phyloP scores from a whole-genome alignment of 64 coral and sea anemone genomes.

The Orbicella faveolata region DNA sequence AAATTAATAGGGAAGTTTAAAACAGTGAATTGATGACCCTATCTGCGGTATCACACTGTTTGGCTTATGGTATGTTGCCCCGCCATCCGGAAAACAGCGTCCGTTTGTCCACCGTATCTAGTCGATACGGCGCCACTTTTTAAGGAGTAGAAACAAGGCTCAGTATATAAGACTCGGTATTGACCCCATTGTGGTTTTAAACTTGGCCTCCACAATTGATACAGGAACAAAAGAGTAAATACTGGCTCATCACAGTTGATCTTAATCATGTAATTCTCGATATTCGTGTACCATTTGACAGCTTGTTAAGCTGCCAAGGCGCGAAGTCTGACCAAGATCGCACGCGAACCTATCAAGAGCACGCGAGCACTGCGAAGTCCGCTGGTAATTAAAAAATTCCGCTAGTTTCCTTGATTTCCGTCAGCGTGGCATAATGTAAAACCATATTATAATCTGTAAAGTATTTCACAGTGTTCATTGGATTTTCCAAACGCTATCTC shows the following conservation, averaged over 20 bases:
- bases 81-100: background rate
- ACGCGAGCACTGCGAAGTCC: background rate
- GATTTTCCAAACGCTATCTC: too few relatives aligned
- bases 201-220: background rate
- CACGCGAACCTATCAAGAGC: background rate
- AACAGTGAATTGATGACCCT: background rate
- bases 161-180: background rate
- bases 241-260: background rate
- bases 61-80: too few relatives aligned
- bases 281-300: background rate
- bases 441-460: background rate
- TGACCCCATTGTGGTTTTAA: background rate
- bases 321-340: constrained; percentile 6
- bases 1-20: constrained; percentile 1
- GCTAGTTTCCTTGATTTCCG: background rate
- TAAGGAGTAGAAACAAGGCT: background rate
- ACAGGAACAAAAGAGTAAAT: constrained; percentile 6
- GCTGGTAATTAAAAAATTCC: background rate
- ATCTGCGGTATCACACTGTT: background rate
- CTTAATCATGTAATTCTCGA: background rate
- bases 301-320: background rate
- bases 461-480: too few relatives aligned
- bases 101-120: background rate
- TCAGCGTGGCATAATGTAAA: background rate
- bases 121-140: constrained; percentile 12